Base-by-base conservation (phyloP, 1,140 invertebrate species). In the Gonioctena quinquepunctata region DNA sequence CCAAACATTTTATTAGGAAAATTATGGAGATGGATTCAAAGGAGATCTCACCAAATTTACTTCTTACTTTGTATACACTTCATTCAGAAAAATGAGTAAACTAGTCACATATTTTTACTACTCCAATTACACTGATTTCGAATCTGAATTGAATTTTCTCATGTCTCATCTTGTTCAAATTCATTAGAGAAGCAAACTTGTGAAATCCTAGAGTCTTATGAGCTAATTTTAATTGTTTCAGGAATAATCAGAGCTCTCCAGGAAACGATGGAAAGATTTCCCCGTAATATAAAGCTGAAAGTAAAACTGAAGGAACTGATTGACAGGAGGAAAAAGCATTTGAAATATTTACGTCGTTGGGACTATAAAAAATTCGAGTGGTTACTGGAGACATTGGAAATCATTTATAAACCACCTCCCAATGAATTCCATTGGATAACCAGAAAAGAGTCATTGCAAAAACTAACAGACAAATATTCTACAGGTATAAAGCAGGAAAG, bases 301-400 rank as follows among this genome's bases (percentile, higher is more conserved):
- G 82, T 85, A 4, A 74, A 74, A 26, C 84, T 92, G 21, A 90
- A 92, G 78, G 90, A 93, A 81, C 77, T 90, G 2, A 95, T 96
- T 60, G 91, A 92, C 21, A 90, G 88, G 79, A 86, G 94, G 56
- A 92, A 90, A 75, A 93, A 92, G 78, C 83, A 86, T 26, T 79
- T 96, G 2, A 92, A 88, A 74, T 83, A 84, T 64, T 80, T 96
- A 19, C 83, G 93, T 26, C 83, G 84, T 33, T 87, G 87, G 84
- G 94, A 96, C 81, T 95, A 95, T 80, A 91, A 90, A 74, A 88
- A 90, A 54, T 96, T 93, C 81, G 92, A 95, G 82, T 96, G 93
- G 92, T 74, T 96, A n/a, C 77, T 96, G 6, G 92, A 95, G 75
- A 88, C 90, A 79, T 81, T 97, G 1, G 90, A 94, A 75, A 84